Base-by-base conservation (phyloP, 64 coral and sea anemone genomes). In the Catalaphyllia jardinei region DNA sequence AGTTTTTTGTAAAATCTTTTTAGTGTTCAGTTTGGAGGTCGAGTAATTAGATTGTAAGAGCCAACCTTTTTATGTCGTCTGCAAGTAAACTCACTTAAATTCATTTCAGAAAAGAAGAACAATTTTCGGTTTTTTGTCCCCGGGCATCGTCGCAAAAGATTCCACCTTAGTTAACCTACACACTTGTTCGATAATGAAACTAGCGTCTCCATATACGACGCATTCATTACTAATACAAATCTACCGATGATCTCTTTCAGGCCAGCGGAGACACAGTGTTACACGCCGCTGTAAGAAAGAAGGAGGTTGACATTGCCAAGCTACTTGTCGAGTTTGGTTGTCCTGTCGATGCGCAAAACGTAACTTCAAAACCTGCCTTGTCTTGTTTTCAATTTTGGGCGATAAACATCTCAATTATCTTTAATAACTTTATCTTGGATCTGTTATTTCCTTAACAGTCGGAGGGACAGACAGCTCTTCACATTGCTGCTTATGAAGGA, bases 381-480 rank as follows among this genome's bases (percentile, higher is more conserved):
- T 55, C 3, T 14, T 0, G 2, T 29, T 17, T 79, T 29, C 50
- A 25, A 55, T 25, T 79, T 15, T 79, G 17, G 65, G 50, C 49
- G 27, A 59, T 24, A 13, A 13, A 59, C 55, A 11, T 77, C 33
- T 24, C 24, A 3, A 51, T 16, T 24, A 16, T 0, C 49, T 20
- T 79, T 28, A 51, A 6, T 24, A 28, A 0, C 49, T 20, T 79
- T 28, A 10, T 22, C 39, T 20, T 28, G 3, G 27, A 16, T 85
- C 2, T 69, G 22, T 69, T 10, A 11, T n/a, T 69, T 71, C 46
- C 27, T 25, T 71, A 13, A n/a, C 35, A 99, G 97, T 10, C 22
- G 28, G 97, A 99, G 8, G 97, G 97, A 31, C 97, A 91, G 64
- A 99, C 97, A 19, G 94, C 97, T 61, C 86, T 99, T 10, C 97